These are phyloP conservation scores for Anisognathus igniventris DNA, from an alignment of 2,797 vertebrate species.

Conservation along the genomic window DNA sequence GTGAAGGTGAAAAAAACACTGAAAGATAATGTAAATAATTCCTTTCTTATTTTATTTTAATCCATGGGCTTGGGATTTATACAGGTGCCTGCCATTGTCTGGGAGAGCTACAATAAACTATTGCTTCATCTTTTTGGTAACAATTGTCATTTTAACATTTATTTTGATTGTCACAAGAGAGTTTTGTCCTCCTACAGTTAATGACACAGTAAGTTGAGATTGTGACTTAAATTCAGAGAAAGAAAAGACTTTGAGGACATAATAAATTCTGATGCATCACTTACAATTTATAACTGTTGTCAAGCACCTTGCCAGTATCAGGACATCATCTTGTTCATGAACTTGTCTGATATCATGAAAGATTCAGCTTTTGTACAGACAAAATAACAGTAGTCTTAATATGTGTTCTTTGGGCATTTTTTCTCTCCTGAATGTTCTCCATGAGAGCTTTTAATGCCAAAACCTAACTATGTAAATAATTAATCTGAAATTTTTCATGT, in stretches of 20 bases:
- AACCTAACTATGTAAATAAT: background rate
- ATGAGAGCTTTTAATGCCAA: background rate
- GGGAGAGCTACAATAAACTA: background rate
- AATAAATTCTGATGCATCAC: background rate
- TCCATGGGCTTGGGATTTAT: background rate
- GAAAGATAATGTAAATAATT: background rate
- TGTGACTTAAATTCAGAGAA: background rate
- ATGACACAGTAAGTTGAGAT: background rate
- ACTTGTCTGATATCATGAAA: background rate
- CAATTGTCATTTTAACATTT: background rate
- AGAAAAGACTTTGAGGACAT: background rate
- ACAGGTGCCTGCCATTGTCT: accelerated
- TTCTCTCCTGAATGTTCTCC: background rate
- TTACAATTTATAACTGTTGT: background rate
- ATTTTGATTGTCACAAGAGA: background rate
- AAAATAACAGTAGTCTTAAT: background rate
- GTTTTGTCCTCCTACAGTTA: background rate
- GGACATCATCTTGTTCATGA: background rate
- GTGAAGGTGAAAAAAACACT: background rate
- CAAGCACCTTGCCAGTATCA: background rate
- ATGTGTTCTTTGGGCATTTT: background rate
- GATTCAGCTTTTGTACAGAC: background rate
- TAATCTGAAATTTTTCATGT: background rate
- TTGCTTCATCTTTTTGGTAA: background rate
- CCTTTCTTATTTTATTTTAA: background rate